A percentile compares a stretch with the other conserved stretches of the same genome.
phyloP scores from a whole-genome alignment of 2,113 vertebrate species.

The Pica pica region DNA sequence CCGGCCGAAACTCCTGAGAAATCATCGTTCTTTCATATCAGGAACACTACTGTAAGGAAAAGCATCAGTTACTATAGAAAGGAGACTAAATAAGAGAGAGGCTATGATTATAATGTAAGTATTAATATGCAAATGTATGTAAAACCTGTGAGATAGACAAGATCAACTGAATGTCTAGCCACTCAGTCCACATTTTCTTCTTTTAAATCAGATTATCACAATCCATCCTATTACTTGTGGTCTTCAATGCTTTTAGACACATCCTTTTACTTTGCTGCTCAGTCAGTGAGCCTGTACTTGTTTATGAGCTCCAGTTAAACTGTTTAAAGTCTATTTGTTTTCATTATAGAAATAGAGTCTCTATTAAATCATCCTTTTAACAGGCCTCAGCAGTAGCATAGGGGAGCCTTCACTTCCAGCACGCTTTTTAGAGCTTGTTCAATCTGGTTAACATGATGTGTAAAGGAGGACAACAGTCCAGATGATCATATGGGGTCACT shows the following conservation, averaged over 20 bases:
- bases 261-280: not conserved
- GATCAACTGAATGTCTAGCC: not conserved
- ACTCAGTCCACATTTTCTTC: not conserved
- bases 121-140: not conserved
- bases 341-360: not conserved
- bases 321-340: not conserved
- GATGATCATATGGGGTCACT: not conserved
- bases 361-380: not conserved
- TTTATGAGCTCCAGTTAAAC: not conserved
- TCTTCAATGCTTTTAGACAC: not conserved
- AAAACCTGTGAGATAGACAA: not conserved
- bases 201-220: not conserved
- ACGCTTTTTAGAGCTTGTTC: not conserved
- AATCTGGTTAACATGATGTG: not conserved
- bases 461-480: not conserved
- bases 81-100: not conserved
- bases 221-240: not conserved
- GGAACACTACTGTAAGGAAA: not conserved
- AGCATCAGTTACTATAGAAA: not conserved
- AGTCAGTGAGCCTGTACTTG: not conserved
- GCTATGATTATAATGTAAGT: not conserved
- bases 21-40: not conserved
- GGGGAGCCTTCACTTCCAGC: not conserved
- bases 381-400: not conserved
- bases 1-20: not conserved